Evolutionary conservation across 2,888 invertebrate genomes (phyloP), one percentile per base, ranked within the genome.

Genomic region (Anthophora plumipes): DNA sequence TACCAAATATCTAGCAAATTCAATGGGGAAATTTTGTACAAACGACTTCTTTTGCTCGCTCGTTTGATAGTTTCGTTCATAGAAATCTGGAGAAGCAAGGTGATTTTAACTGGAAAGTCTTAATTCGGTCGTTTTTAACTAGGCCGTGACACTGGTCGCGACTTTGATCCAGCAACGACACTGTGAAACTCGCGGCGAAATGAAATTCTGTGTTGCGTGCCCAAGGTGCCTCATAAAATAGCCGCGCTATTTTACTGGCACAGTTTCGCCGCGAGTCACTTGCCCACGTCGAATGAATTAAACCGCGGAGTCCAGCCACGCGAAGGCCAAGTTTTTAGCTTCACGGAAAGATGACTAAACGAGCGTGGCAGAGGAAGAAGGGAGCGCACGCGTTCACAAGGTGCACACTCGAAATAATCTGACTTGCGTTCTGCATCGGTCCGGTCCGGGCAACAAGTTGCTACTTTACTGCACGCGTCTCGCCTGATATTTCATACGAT

Each of bases 191-290:
- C 75, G 41, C 61, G 76, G 59, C 75, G 75, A 89, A 86, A 89
- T 83, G 79, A 85, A 90, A 87, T 88, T 86, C 83, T 64, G 77
- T 78, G 82, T 72, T 79, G 64, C 76, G 68, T 81, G 87, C 85
- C 89, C 91, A 89, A 89, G 91, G 91, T 81, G 85, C 80, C 86
- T 89, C 91, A 89, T 91, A 86, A 92, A 91, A 92, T 90, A 90
- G 89, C 88, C 81, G 90, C 80, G 87, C 89, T 86, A 88, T 90
- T 91, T 90, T 86, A 79, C 89, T 92, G 91, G 90, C 92, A 92
- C 91, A 88, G 85, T 90, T 92, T 85, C 80, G 12, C 76, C 82
- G 80, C 73, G 84, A 85, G 31, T 31, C 31, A 31, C 84, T 75
- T 82, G 73, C 83, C 80, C 74, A 66, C 76, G 69, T 90, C 88